Evolutionary conservation across 2,888 invertebrate species (phyloP).

Genomic region (Chaetogeoica ovagalla): DNA sequence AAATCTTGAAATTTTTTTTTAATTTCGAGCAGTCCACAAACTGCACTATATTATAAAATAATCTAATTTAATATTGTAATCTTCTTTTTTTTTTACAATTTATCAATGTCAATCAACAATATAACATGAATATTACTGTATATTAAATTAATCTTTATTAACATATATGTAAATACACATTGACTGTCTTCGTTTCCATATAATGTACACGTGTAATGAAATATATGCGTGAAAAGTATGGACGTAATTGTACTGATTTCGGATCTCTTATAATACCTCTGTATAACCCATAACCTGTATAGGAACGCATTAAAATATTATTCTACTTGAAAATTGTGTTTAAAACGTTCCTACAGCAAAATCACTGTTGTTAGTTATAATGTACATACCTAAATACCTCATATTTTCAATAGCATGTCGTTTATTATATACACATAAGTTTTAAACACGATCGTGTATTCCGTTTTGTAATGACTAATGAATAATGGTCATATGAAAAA

Average conservation of each 20-base stretch:
- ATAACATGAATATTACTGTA: slow-evolving; percentile 3
- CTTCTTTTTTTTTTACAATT: not conserved
- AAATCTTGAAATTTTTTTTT: slow-evolving; percentile 1
- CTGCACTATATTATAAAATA: not conserved
- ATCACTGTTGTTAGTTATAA: slow-evolving; percentile 7
- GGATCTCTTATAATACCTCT: slow-evolving; percentile 44
- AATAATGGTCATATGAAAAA: too few species aligned
- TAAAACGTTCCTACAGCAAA: slow-evolving; percentile 32
- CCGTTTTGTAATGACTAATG: too few species aligned
- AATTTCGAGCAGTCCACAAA: not conserved
- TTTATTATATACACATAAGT: not conserved
- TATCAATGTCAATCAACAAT: slow-evolving; percentile 42
- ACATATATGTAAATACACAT: slow-evolving; percentile 28
- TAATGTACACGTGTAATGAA: not conserved
- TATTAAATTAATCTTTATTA: slow-evolving; percentile 21
- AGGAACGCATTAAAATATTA: slow-evolving; percentile 27
- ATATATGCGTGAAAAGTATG: not conserved
- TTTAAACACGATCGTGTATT: too few species aligned
- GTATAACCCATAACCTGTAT: slow-evolving; percentile 9
- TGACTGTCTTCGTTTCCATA: slow-evolving; percentile 43
- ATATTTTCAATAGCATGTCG: not conserved
- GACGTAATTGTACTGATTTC: slow-evolving; percentile 49
- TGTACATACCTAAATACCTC: not conserved
- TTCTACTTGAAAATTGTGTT: slow-evolving; percentile 21
- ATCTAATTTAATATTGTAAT: slow-evolving; percentile 24